These are phyloP conservation scores for Nephrotoma flavescens DNA, from an alignment of 2,888 invertebrate species.

Conservation along the genomic window DNA sequence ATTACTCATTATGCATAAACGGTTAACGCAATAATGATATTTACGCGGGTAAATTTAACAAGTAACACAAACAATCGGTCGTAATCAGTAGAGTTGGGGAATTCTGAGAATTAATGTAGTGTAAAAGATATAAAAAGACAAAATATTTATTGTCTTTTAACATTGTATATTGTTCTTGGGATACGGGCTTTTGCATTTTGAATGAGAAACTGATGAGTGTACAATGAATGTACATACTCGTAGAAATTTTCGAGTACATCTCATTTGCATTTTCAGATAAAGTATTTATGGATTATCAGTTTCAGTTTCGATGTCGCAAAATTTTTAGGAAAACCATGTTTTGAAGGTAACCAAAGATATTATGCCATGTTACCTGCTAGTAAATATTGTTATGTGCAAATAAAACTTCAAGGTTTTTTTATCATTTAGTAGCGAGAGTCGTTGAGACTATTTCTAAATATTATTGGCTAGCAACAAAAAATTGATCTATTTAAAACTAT, in stretches of 20 bases:
- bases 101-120: background rate
- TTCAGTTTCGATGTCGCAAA: background rate
- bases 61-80: background rate
- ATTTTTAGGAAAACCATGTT: too few relatives aligned
- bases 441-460: too few relatives aligned
- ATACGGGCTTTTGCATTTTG: background rate
- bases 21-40: background rate
- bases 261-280: background rate
- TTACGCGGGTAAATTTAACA: background rate
- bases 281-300: too few relatives aligned
- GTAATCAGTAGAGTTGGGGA: background rate
- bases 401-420: too few relatives aligned
- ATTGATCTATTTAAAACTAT: too few relatives aligned
- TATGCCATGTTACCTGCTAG: too few relatives aligned
- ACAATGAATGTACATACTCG: background rate
- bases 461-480: too few relatives aligned
- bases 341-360: too few relatives aligned
- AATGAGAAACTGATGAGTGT: background rate
- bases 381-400: too few relatives aligned
- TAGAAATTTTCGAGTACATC: background rate
- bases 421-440: too few relatives aligned
- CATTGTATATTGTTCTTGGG: background rate
- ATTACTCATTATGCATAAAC: background rate
- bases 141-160: background rate
- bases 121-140: background rate